phyloP scores from a whole-genome alignment of 2,113 vertebrate genomes.

The Phoenicopterus ruber region DNA sequence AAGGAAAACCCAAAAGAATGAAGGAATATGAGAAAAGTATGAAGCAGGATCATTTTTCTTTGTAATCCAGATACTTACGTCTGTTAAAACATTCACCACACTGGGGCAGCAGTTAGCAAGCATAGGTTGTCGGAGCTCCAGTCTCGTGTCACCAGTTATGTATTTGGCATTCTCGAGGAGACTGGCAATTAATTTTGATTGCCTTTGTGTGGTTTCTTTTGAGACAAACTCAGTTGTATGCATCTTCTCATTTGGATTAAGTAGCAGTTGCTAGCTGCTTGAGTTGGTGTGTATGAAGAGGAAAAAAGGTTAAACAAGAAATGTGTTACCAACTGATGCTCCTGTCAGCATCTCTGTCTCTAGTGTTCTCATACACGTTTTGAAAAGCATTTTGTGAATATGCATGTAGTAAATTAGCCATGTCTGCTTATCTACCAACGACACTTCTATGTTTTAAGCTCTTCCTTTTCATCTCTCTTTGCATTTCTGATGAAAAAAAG shows the following conservation, averaged over 20 bases:
- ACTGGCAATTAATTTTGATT: background rate
- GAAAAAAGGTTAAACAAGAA: background rate
- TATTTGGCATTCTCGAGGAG: background rate
- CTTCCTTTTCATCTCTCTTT: background rate
- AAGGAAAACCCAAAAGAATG: background rate
- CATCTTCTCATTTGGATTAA: background rate
- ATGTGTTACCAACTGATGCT: background rate
- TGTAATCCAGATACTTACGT: background rate
- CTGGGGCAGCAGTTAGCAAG: slow-evolving; percentile 72
- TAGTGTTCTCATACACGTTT: background rate
- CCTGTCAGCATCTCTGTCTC: background rate
- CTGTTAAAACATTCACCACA: slow-evolving; percentile 64
- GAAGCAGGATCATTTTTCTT: background rate
- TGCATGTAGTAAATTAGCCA: fast-evolving
- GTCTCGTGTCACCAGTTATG: background rate
- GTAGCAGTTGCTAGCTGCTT: background rate
- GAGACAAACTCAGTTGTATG: background rate
- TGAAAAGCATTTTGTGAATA: background rate
- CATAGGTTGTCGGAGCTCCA: background rate
- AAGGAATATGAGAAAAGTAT: background rate
- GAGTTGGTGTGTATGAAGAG: background rate
- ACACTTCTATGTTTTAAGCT: background rate
- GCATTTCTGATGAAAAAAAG: background rate
- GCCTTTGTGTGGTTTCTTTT: background rate
- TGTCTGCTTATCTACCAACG: background rate